Base-by-base conservation (phyloP, 2,888 invertebrate genomes). In the Macrophya annulata region DNA sequence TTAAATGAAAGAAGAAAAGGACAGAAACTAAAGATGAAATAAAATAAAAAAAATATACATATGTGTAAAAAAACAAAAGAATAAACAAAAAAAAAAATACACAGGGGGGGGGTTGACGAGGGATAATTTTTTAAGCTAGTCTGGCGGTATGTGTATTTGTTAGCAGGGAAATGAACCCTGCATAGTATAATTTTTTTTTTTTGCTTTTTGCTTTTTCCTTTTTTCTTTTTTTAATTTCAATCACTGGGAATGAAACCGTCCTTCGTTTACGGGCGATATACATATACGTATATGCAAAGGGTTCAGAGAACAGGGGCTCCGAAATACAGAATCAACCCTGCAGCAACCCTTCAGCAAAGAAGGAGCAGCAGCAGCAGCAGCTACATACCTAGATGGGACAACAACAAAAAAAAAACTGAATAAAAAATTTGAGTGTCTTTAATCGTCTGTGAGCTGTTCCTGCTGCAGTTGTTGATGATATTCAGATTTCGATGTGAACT, bases 381-480 rank as follows among this genome's bases (percentile, higher is more conserved):
- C 40, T 51, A n/a, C 21, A 2, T 72, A 8, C 68, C 37, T 45
- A 45, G 65, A 83, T 68, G 83, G 83, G 83, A 83, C 83, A 81
- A 31, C 31, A 31, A 31, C 31, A 31, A 31, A 31, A 31, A 31
- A 31, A 55, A 55, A 55, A 55, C n/a, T n/a, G n/a, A n/a, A n/a
- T n/a, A 68, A 72, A 83, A 83, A 83, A 83, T 48, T 68, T 25
- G 68, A 83, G 68, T 68, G 71, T 83, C 68, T 83, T 83, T 83
- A 83, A 83, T 83, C 68, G 83, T 17, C 51, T 51, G 12, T 0
- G 31, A 31, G 9, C 51, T 48, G 25, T 48, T 45, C 48, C 76
- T 51, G 21, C 12, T 25, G 82, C 83, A 83, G 83, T 68, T 83
- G 83, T 48, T 45, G 48, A 83, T 83, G 83, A 83, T 83, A 83